Base-by-base conservation (phyloP, 2,113 vertebrate genomes). In the Pampusana beccarii region DNA sequence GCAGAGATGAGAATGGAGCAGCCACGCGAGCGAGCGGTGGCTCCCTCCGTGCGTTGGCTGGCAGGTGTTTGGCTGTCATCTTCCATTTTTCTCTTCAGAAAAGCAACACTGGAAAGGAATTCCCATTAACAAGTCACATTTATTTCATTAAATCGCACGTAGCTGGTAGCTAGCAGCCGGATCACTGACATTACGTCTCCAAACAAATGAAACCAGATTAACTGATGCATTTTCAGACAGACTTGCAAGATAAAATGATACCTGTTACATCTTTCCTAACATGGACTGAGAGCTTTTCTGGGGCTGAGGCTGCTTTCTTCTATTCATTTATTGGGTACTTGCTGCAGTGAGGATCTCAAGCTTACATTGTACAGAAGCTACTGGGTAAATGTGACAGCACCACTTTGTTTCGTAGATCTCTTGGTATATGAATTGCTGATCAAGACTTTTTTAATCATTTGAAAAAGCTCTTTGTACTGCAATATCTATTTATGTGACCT, bases 21-120 rank as follows among this genome's bases (percentile, higher is more conserved):
- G 65, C 80, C 92, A 9, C 0, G 0, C 15, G 10, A 13, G n/a
- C 0, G 38, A 69, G 33, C 1, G 0, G 34, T 13, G 51, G 44
- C 67, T 82, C 72, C 34, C 29, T 61, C 31, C 60, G 57, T 60
- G 57, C 2, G 0, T 2, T 67, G 77, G 11, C 62, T 91, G 88
- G 19, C 82, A 70, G 85, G 57, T 71, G 57, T 53, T 88, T 75
- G 74, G 56, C 56, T 88, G 51, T 61, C 88, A 44, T 34, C 83
- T 80, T 75, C 69, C 44, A 18, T 72, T 29, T 73, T 50, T 21
- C 34, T 18, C 48, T 61, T 82, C 0, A 0, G 46, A 84, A 90
- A 67, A 23, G 46, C 51, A 86, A 1, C 14, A 11, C 62, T 38
- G 64, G 70, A 58, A 90, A 94, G 44, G 19, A 90, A 80, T 53